Evolutionary conservation across 2,113 vertebrate genomes (phyloP).

Genomic region (Paradoxurus hermaphroditus): DNA sequence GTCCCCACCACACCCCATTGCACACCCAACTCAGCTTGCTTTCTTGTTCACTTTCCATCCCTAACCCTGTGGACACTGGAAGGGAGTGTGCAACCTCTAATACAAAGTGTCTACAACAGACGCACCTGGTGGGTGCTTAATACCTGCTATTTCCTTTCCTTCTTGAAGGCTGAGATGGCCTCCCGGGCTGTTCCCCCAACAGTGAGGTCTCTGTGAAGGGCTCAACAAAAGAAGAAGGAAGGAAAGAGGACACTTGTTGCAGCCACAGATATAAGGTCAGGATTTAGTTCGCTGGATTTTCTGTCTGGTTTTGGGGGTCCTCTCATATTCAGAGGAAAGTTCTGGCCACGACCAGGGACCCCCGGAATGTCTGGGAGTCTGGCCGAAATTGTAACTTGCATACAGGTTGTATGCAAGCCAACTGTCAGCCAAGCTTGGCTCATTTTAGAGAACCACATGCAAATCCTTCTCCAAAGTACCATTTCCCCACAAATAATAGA

Average conservation of each 20-base stretch:
- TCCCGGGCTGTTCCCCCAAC: not conserved
- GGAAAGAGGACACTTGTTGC: rapidly evolving
- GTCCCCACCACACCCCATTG: not conserved
- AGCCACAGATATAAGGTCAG: rapidly evolving
- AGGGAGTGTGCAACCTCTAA: not conserved
- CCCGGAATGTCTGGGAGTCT: not conserved
- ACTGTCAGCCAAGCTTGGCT: not conserved
- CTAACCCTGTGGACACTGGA: not conserved
- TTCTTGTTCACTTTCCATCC: not conserved
- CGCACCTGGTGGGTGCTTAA: no score
- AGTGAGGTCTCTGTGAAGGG: not conserved
- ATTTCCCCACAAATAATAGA: constrained; percentile 2
- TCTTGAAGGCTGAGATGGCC: not conserved
- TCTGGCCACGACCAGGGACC: not conserved
- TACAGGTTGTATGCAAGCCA: not conserved
- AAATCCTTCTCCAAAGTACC: constrained; percentile 41
- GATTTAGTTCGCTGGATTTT: not conserved
- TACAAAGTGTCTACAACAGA: not conserved
- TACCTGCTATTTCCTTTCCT: not conserved
- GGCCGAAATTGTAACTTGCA: no score
- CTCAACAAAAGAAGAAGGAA: not conserved
- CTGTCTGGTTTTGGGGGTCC: not conserved
- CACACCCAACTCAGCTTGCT: no score
- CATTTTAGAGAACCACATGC: constrained; percentile 40
- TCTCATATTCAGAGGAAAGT: not conserved